Percentiles rank a stretch among this genome's conserved stretches.
These are phyloP conservation scores for Sinhomidia bicolor DNA, from an alignment of 2,888 invertebrate genomes.

Conservation along the genomic window DNA sequence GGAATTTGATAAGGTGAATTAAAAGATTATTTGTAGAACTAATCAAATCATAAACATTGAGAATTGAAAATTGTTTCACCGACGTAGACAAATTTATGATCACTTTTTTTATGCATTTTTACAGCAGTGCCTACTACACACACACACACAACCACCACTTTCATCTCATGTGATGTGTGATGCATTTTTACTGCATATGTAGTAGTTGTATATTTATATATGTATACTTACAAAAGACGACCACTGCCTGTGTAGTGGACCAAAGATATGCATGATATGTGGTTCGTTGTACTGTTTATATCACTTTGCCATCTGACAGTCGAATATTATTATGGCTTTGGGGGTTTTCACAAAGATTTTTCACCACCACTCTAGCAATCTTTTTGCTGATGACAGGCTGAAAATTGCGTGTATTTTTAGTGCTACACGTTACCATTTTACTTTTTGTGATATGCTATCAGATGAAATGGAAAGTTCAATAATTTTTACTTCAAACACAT, in stretches of 20 bases:
- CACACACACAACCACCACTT: no score
- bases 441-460: not conserved
- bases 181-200: not conserved
- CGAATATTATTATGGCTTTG: conserved; percentile 24
- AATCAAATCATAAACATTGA: not conserved
- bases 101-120: not conserved
- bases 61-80: conserved; percentile 21
- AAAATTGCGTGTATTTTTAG: conserved; percentile 21
- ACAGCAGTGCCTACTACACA: not conserved
- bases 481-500: conserved; percentile 12
- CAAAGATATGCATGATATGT: not conserved
- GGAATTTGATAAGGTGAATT: not conserved
- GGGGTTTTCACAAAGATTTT: conserved; percentile 12
- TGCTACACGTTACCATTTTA: conserved; percentile 17
- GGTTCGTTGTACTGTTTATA: conserved; percentile 31
- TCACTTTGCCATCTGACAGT: conserved; percentile 32
- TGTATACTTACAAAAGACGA: no score
- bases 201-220: no score
- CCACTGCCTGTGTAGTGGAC: no score
- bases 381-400: not conserved
- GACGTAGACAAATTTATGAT: conserved; percentile 26
- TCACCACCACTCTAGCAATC: not conserved
- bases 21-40: not conserved
- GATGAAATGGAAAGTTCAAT: conserved; percentile 33
- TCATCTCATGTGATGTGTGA: conserved; percentile 37